Evolutionary conservation across 2,113 vertebrate species (phyloP).

Genomic region (Coryphaenoides rupestris): DNA sequence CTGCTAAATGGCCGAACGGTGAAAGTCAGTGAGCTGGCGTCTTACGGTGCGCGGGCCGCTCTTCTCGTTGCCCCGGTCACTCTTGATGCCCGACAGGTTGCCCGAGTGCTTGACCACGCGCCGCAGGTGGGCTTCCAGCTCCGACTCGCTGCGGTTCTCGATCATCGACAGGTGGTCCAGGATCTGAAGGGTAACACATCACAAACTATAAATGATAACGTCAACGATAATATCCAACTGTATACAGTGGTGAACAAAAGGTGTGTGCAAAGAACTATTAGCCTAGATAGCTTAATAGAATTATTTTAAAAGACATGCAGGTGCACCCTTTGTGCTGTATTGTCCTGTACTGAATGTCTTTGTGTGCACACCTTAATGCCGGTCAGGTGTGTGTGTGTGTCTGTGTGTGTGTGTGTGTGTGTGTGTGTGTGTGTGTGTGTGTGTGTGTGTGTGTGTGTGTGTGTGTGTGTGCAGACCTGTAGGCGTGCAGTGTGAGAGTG

Average conservation of each 20-base stretch:
- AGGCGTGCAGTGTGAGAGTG: slow-evolving; percentile 90
- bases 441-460: background rate
- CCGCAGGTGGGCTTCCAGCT: slow-evolving; percentile 89
- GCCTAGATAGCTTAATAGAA: no score
- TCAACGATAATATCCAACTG: no score
- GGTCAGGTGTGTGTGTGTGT: background rate
- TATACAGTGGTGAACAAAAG: no score
- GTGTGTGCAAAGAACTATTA: no score
- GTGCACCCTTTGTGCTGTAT: background rate
- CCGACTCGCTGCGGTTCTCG: slow-evolving; percentile 95
- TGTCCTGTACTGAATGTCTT: background rate
- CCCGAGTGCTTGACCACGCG: slow-evolving; percentile 87
- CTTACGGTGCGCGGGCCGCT: slow-evolving; percentile 80
- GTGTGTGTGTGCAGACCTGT: slow-evolving; percentile 69
- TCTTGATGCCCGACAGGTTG: slow-evolving; percentile 81
- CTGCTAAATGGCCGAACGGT: no score
- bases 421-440: background rate
- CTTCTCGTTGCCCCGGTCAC: slow-evolving; percentile 89
- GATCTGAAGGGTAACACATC: slow-evolving; percentile 71
- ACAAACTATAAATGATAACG: background rate
- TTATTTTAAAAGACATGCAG: background rate
- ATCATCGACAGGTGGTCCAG: slow-evolving; percentile 97
- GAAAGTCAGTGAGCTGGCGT: no score
- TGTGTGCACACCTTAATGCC: background rate
- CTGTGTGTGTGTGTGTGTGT: background rate